These are phyloP conservation scores for Scortum barcoo DNA, from an alignment of 2,113 vertebrate species.

Conservation along the genomic window DNA sequence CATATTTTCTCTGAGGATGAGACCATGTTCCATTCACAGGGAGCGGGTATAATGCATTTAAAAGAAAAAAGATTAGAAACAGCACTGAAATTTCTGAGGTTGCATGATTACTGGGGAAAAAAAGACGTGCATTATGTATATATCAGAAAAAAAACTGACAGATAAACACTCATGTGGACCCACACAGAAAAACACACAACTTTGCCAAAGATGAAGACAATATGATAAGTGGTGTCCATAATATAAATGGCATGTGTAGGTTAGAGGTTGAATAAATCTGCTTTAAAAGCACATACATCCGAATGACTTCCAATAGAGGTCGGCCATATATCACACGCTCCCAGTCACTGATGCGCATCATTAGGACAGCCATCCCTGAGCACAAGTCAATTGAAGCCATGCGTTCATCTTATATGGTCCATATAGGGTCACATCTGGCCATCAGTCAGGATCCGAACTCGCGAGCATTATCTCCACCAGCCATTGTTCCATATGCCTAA, in stretches of 20 bases:
- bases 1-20: slow-evolving; percentile 31
- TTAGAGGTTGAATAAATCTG: slow-evolving; percentile 63
- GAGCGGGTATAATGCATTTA: slow-evolving; percentile 13
- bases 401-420: slow-evolving; percentile 36
- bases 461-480: slow-evolving; percentile 41
- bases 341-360: slow-evolving; percentile 16
- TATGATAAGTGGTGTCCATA: slow-evolving; percentile 19
- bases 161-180: background rate
- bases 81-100: slow-evolving; percentile 1
- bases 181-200: slow-evolving; percentile 12
- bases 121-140: background rate
- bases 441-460: slow-evolving; percentile 42
- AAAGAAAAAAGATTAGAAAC: slow-evolving; percentile 25
- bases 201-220: slow-evolving; percentile 8
- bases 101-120: background rate
- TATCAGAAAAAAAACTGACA: background rate
- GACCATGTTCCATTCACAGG: slow-evolving; percentile 13
- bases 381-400: slow-evolving; percentile 62
- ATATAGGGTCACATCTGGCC: slow-evolving; percentile 45
- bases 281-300: slow-evolving; percentile 54
- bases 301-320: slow-evolving; percentile 62
- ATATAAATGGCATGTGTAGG: slow-evolving; percentile 30
- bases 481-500: slow-evolving; percentile 41
- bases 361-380: slow-evolving; percentile 38
- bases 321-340: slow-evolving; percentile 55